A percentile compares a stretch with the other conserved stretches of the same genome.
Conservation (phyloP, 2,797 vertebrate genomes). For the Parambassis ranga region DNA sequence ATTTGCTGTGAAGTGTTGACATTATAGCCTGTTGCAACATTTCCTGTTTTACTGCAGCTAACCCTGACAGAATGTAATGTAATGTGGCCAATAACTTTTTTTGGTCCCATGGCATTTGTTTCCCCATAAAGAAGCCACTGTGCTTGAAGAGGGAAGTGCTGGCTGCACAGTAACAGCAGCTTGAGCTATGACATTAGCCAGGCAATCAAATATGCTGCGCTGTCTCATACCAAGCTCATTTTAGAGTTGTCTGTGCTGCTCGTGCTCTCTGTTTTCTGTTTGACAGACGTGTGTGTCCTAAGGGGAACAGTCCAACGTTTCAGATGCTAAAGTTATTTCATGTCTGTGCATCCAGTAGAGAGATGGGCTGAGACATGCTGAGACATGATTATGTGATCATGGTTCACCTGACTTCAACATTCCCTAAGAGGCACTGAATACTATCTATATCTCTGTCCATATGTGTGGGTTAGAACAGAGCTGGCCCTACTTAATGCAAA, state of each 20-base stretch:
- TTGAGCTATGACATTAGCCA: conserved; percentile 7
- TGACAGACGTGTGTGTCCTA: conserved; percentile 5
- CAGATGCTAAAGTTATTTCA: background rate
- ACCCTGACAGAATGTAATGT: background rate
- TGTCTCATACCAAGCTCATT: conserved; percentile 14
- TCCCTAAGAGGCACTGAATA: no score
- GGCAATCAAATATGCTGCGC: conserved; percentile 18
- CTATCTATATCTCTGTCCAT: background rate
- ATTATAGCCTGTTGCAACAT: background rate
- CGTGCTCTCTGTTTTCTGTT: conserved; percentile 1
- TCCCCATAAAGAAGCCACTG: conserved; percentile 9
- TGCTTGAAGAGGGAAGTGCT: conserved; percentile 14
- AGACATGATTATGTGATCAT: background rate
- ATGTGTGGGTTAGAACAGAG: conserved; percentile 4
- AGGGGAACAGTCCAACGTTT: background rate
- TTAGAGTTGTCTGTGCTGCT: background rate
- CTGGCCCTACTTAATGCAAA: background rate
- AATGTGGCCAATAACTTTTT: background rate
- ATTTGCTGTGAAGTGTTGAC: background rate
- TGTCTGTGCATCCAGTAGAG: background rate
- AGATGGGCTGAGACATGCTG: background rate
- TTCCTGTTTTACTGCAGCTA: background rate
- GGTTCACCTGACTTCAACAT: background rate
- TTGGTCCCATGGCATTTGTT: conserved; percentile 14
- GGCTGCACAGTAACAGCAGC: conserved; percentile 3